Base-by-base conservation (phyloP, 2,113 vertebrate genomes). In the Bolborhynchus lineola region DNA sequence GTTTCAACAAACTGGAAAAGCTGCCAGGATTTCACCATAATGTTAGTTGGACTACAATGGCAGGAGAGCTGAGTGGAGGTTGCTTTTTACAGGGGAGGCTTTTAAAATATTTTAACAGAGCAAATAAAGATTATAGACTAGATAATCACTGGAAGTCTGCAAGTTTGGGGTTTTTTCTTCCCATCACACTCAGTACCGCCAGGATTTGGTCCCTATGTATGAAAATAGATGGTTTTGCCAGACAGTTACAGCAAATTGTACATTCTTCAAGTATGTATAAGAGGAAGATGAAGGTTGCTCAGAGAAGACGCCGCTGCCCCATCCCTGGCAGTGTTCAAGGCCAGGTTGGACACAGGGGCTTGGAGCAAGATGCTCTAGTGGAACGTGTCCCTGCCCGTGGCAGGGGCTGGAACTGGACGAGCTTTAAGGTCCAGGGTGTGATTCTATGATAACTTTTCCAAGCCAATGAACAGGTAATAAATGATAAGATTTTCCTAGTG, bases 381-480 rank as follows among this genome's bases (percentile, higher is more conserved):
- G 55, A 57, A n/a, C 19, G 13, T 8, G 55, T 21, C 31, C 55
- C 31, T 57, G 55, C 55, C 31, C 5, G 0, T 57, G 19, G 53
- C 55, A 57, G 55, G 31, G 33, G 19, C 21, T 57, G 31, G 31
- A 57, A 14, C 55, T 57, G 55, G 55, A 21, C 6, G 55, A 21
- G 55, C 31, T 57, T n/a, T 57, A n/a, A 57, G 31, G 31, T 57
- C 55, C 55, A 57, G 55, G 55, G 31, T 57, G 31, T n/a, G 55
- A 21, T 57, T 33, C 55, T n/a, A 57, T 64, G 64, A 92, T 83
- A 86, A 62, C 50, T 96, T 81, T 93, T 68, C 90, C 83, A 95
- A 86, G 90, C 75, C 91, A 90, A 88, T 72, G 83, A 94, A 63
- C 70, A 77, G 85, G 83, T 75, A 94, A 91, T 3, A 74, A 44